phyloP scores from a whole-genome alignment of 2,113 vertebrate genomes.

The Passer domesticus region DNA sequence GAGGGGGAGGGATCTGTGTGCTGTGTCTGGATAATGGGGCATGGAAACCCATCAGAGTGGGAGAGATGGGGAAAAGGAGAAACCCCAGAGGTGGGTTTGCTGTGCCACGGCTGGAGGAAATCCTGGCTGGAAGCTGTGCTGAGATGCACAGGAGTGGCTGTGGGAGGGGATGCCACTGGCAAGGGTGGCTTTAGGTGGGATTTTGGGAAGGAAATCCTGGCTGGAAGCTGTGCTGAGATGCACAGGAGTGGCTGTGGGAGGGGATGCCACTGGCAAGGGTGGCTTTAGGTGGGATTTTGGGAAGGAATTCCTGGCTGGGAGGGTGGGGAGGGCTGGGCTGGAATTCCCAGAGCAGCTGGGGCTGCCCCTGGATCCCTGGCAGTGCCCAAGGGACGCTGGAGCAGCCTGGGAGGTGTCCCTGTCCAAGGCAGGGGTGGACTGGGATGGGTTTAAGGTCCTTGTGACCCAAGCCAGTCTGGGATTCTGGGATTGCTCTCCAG shows the following conservation, averaged over 20 bases:
- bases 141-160: background rate
- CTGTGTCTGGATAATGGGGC: rapidly evolving
- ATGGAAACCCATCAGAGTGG: rapidly evolving
- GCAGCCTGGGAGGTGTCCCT: background rate
- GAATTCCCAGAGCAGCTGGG: background rate
- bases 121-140: background rate
- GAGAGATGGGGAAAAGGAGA: too few relatives aligned
- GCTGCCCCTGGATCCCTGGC: background rate
- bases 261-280: rapidly evolving
- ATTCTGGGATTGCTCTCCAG: background rate
- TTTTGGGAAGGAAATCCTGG: background rate
- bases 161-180: rapidly evolving
- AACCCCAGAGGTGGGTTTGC: background rate
- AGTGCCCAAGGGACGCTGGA: background rate
- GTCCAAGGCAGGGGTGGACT: rapidly evolving
- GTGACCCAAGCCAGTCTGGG: background rate
- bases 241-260: background rate
- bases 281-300: background rate
- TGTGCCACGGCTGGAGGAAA: background rate
- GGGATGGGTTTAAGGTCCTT: background rate
- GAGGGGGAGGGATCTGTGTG: background rate
- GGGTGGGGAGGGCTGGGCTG: background rate
- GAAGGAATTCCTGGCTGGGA: background rate
- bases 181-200: background rate
- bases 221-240: background rate